phyloP scores from a whole-genome alignment of 2,797 vertebrate genomes.

The Yasuhikotakia modesta region DNA sequence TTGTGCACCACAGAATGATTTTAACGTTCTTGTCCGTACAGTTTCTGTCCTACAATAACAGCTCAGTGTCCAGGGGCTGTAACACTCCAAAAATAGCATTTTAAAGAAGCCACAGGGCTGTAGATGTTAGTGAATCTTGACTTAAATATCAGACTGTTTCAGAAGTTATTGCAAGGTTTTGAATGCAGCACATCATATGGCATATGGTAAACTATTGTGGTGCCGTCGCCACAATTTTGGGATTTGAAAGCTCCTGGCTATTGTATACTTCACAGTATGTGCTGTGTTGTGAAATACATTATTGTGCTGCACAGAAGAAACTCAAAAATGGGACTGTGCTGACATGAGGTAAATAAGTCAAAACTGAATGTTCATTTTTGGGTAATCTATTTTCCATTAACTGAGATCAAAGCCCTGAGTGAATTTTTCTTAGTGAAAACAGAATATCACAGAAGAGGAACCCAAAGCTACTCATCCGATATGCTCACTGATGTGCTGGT shows the following conservation, averaged over 20 bases:
- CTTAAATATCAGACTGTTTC: neutral
- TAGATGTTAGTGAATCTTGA: neutral
- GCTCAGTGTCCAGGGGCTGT: no score
- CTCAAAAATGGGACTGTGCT: neutral
- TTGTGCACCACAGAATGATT: neutral
- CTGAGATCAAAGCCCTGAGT: slow-evolving; percentile 21
- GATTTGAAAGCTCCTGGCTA: neutral
- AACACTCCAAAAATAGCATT: no score
- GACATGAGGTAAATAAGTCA: neutral
- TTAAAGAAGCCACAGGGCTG: neutral
- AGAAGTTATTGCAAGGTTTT: neutral
- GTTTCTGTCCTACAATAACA: no score
- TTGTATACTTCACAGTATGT: neutral
- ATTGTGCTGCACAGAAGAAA: neutral
- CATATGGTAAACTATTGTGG: neutral
- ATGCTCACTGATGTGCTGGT: slow-evolving; percentile 12
- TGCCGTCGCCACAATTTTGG: neutral
- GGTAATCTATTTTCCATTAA: neutral
- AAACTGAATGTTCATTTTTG: neutral
- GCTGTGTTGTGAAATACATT: neutral
- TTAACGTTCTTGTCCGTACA: no score
- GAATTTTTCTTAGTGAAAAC: neutral
- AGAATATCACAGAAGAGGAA: slow-evolving; percentile 5
- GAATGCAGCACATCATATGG: neutral
- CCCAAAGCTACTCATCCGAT: slow-evolving; percentile 14